phyloP scores from a whole-genome alignment of 2,797 vertebrate genomes.

The Fratercula arctica region DNA sequence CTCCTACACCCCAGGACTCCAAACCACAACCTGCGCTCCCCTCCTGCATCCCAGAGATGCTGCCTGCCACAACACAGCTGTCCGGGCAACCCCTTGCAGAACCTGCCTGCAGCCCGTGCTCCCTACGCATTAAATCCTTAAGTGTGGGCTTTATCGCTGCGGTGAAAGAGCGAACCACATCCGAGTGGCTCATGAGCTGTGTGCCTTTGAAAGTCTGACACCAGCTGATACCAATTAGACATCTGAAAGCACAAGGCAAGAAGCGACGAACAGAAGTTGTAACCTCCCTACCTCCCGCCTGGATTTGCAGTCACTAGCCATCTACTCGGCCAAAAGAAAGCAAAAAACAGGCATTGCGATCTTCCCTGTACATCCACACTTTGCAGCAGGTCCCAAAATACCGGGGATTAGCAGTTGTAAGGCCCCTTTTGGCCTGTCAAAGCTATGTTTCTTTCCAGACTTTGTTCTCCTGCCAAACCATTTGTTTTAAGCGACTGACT shows the following conservation, averaged over 20 bases:
- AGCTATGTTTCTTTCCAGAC: neutral
- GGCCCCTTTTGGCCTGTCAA: neutral
- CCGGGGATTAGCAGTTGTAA: neutral
- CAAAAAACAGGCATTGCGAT: too few species aligned
- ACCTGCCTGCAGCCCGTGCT: neutral
- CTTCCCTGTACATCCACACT: neutral
- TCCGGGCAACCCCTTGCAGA: neutral
- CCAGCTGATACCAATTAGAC: neutral
- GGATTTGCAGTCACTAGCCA: neutral
- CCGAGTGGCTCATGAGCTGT: neutral
- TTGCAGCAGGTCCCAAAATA: neutral
- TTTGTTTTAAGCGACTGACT: neutral
- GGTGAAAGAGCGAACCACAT: neutral
- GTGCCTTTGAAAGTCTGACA: neutral
- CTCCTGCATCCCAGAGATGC: neutral
- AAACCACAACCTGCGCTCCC: neutral
- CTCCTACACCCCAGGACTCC: neutral
- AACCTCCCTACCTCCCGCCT: neutral
- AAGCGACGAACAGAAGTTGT: neutral
- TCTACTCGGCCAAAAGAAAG: neutral
- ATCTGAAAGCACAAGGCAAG: neutral
- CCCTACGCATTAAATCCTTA: neutral
- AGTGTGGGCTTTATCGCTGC: accelerated
- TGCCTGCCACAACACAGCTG: accelerated
- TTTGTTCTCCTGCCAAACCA: neutral